Evolutionary conservation across 2,888 invertebrate species (phyloP).

Genomic region (Cephonodes hylas): DNA sequence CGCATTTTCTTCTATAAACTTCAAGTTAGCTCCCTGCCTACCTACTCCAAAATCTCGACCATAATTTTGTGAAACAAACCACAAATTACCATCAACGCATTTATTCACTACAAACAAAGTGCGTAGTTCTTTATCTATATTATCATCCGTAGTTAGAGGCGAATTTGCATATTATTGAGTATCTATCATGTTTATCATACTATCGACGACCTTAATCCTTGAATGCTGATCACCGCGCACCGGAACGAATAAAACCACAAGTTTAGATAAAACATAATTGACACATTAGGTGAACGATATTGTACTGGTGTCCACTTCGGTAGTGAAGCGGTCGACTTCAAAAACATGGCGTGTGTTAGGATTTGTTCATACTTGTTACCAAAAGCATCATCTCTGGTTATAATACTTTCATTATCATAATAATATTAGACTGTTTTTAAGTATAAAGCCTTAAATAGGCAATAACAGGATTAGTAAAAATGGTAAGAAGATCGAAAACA

Average conservation of each 20-base stretch:
- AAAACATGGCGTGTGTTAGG: constrained; percentile 29
- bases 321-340: constrained; percentile 46
- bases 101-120: too few species aligned
- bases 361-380: background rate
- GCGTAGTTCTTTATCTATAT: too few species aligned
- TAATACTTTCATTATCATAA: too few species aligned
- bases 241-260: constrained; percentile 40
- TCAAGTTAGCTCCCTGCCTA: too few species aligned
- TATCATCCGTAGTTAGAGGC: background rate
- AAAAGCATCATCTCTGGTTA: background rate
- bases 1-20: too few species aligned
- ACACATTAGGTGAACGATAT: constrained; percentile 32
- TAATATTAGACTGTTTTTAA: too few species aligned
- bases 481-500: too few species aligned
- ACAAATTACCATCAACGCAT: too few species aligned
- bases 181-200: constrained; percentile 15
- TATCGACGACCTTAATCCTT: constrained; percentile 31
- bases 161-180: background rate
- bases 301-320: constrained; percentile 42
- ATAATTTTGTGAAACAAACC: background rate
- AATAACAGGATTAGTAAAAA: too few species aligned
- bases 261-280: constrained; percentile 42
- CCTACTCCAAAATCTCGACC: too few species aligned
- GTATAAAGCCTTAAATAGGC: too few species aligned
- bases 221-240: constrained; percentile 32